Percentiles rank a stretch among this genome's conserved stretches.
Conservation (phyloP, 2,113 vertebrate genomes). For the Thamnaconus septentrionalis region DNA sequence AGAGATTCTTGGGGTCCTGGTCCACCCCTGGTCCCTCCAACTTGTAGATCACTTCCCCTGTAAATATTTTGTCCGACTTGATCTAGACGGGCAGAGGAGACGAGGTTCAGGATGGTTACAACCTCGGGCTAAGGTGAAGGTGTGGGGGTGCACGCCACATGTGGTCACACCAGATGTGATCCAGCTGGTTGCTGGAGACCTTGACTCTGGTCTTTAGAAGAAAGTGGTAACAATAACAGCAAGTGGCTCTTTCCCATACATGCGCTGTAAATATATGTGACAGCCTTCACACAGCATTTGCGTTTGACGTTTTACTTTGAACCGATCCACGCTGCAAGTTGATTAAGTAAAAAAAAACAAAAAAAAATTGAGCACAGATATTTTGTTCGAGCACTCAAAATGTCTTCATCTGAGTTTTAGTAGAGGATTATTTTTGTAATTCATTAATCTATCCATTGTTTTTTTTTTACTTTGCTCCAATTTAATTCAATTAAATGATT, state of each 20-base stretch:
- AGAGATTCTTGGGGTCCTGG: conserved; percentile 87
- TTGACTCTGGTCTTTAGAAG: conserved; percentile 35
- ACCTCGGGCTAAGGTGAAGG: conserved; percentile 14
- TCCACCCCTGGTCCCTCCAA: conserved; percentile 94
- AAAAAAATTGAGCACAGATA: too few relatives aligned
- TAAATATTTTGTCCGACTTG: conserved; percentile 92
- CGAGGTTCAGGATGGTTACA: conserved; percentile 14
- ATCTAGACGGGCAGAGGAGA: conserved; percentile 76
- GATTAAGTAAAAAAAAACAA: too few relatives aligned
- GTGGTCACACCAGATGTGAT: conserved; percentile 51
- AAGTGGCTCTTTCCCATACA: too few relatives aligned
- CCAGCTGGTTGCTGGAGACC: conserved; percentile 22
- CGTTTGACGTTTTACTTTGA: conserved; percentile 16
- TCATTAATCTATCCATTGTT: too few relatives aligned
- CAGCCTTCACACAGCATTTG: conserved; percentile 33
- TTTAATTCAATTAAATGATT: too few relatives aligned
- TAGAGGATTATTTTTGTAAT: too few relatives aligned
- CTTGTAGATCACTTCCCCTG: conserved; percentile 90
- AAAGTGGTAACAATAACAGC: conserved; percentile 1
- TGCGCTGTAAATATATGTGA: background rate
- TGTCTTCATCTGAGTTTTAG: too few relatives aligned
- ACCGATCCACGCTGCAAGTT: background rate
- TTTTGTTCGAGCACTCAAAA: too few relatives aligned
- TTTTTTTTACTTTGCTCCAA: too few relatives aligned
- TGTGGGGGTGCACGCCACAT: conserved; percentile 10